Evolutionary conservation across 2,888 invertebrate genomes (phyloP), one percentile per base, ranked within the genome.

Genomic region (Siphonodentalium dalli): DNA sequence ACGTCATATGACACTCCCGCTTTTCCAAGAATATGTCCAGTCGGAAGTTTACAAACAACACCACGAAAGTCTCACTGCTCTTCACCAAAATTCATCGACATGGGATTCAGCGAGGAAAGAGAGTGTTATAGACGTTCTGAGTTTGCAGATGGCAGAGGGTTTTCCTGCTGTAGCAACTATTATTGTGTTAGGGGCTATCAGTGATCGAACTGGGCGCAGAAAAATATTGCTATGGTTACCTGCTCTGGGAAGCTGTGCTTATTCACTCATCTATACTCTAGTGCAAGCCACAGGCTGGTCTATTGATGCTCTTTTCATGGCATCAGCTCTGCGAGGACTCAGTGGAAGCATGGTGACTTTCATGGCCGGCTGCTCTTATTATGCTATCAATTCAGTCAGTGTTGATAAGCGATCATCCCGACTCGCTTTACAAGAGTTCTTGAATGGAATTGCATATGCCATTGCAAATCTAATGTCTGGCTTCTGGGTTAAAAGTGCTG

Each of bases 201-300:
- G 79, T 66, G 80, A 80, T 45, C 59, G 74, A 37, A 77, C 74
- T 11, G 77, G 77, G 1, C 58, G 72, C 26, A 63, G 77, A 26
- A 75, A 69, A 48, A 77, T 80, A 39, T 64, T 80, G 43, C 61
- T 80, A 48, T 78, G 78, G 77, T 49, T 80, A 39, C 80, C 80
- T 6, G 68, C 75, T 6, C 54, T 78, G 1, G 80, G 80, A 24
- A 74, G 71, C 43, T 63, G 72, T 7, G 21, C 75, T 9, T 77
- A 77, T 55, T 72, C 71, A 5, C 57, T 79, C 15, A 72, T 75
- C 23, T 75, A 73, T 54, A 69, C 74, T 13, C 47, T 74, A 35
- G 70, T 72, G 26, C 58, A 68, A 50, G 74, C 74, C 57, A 75
- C 75, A 3, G 66, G 72, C 11, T 75, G 72, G 72, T 72, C 66